Conservation (phyloP, 2,113 vertebrate genomes). For the Egretta garzetta region DNA sequence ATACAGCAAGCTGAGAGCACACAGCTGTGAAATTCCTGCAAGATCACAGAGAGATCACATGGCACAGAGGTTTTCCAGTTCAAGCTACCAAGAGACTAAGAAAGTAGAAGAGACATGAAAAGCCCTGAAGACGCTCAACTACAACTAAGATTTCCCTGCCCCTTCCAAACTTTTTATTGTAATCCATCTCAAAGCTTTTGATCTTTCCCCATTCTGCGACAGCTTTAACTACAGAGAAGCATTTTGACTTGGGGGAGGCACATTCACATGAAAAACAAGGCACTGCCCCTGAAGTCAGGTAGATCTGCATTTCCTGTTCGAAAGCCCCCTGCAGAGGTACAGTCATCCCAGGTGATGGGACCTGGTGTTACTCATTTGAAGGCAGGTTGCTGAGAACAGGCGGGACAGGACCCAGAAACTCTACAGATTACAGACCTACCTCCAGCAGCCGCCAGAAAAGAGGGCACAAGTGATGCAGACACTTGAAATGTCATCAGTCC, state of each 20-base stretch:
- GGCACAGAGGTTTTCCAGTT: not conserved
- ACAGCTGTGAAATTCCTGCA: not conserved
- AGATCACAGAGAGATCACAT: not conserved
- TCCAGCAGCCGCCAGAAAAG: not conserved
- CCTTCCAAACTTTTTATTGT: not conserved
- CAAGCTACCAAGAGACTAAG: not conserved
- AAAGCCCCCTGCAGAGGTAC: not conserved
- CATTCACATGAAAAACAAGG: accelerated
- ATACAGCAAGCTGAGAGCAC: accelerated
- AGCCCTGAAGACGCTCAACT: not conserved
- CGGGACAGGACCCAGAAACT: not conserved
- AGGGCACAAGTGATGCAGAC: not conserved
- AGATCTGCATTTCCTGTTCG: too few relatives aligned
- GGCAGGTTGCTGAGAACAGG: not conserved
- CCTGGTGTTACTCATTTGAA: not conserved
- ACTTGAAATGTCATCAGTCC: not conserved
- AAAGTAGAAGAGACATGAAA: not conserved
- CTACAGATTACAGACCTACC: not conserved
- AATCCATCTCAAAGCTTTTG: not conserved
- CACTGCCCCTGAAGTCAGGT: not conserved
- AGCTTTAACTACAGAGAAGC: not conserved
- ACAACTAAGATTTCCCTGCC: not conserved
- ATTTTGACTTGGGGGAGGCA: not conserved
- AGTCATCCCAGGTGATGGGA: not conserved
- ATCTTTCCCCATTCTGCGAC: not conserved